Base-by-base conservation (phyloP, 1,140 invertebrate species). In the Eubasilissa regina region DNA sequence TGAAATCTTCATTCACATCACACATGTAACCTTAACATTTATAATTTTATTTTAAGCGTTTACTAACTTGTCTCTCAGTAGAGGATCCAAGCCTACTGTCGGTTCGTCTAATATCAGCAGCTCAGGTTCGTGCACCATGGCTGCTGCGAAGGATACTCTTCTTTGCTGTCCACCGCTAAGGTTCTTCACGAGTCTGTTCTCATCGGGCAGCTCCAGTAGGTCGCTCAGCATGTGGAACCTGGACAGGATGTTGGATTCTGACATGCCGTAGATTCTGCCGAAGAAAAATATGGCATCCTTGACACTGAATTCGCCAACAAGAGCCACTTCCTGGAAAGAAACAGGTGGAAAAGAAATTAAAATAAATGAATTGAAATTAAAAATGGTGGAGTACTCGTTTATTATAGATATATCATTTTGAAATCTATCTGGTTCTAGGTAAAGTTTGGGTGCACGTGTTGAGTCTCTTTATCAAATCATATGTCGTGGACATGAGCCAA, bases 81-180 rank as follows among this genome's bases (percentile, higher is more conserved):
- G 89, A 1, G 97, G 97, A 89, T 98, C 97, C 44, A 98, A 89
- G 8, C 97, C 97, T 11, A 97, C 97, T 0, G 97, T 98, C 0
- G 97, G 97, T 87, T 98, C 97, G 86, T 98, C 97, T 68, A 98
- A 88, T 70, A 98, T 96, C 0, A 98, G 87, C 0, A 98, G 87
- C 85, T 97, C 94, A 0, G 97, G 96, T 81, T 95, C 93, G 83
- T 98, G 96, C 0, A 98, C 91, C 81, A 98, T 86, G 0, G 96
- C 95, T 8, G 94, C 93, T 3, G 96, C 96, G 64, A 98, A 93
- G 0, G 96, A 97, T 0, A 97, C 92, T 77, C 97, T 89, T 75
- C 97, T 89, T 86, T 97, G 94, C 86, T 98, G 96, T 0, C 97
- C 97, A 10, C 97, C 97, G 84, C 96, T 97, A 84, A 92, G 90